Conservation (phyloP, 2,113 vertebrate genomes). For the Ploceus nigricollis region DNA sequence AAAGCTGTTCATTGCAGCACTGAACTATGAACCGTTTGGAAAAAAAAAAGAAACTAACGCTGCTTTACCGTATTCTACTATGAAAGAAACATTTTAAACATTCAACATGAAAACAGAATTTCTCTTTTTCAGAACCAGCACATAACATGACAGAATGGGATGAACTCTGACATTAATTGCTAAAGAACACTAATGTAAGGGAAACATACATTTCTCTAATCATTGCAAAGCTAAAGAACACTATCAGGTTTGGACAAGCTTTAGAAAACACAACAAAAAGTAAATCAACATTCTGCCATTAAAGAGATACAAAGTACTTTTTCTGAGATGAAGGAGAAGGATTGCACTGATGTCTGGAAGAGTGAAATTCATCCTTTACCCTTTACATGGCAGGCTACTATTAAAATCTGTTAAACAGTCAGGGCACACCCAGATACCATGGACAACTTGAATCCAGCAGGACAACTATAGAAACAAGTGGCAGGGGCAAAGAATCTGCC, state of each 20-base stretch:
- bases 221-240: background rate
- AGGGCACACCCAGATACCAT: fast-evolving
- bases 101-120: background rate
- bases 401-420: background rate
- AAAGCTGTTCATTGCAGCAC: background rate
- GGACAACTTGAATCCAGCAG: background rate
- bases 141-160: background rate
- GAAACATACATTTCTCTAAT: background rate
- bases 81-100: background rate
- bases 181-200: conserved; percentile 7
- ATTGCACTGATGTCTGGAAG: background rate
- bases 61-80: background rate
- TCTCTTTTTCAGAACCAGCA: background rate
- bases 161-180: background rate
- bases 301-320: background rate
- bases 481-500: background rate
- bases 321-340: background rate
- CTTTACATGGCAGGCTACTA: background rate
- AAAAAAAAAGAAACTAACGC: background rate
- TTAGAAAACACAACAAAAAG: background rate
- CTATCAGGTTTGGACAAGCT: background rate
- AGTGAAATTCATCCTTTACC: background rate
- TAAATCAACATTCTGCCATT: background rate
- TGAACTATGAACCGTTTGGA: background rate
- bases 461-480: background rate